Conservation (phyloP, 2,888 invertebrate species). For the Podabrus alpinus region DNA sequence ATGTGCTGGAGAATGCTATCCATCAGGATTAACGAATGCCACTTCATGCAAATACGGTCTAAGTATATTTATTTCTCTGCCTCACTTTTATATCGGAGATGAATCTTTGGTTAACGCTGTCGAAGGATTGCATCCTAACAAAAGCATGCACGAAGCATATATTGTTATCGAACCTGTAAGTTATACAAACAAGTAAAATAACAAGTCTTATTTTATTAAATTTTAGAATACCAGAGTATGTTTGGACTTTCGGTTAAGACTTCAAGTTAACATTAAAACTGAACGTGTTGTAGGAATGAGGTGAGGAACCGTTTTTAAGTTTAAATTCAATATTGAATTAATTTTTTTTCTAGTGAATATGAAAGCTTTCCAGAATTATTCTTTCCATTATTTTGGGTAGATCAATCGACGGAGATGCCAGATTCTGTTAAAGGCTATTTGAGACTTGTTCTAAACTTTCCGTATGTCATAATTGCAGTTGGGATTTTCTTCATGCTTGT, state of each 20-base stretch:
- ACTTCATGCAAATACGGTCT: constrained; percentile 78
- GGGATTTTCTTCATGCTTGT: neutral
- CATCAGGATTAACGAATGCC: constrained; percentile 67
- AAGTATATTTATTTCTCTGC: constrained; percentile 81
- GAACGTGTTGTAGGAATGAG: neutral
- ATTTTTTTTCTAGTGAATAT: neutral
- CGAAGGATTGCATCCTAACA: constrained; percentile 70
- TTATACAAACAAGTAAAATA: neutral
- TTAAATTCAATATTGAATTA: neutral
- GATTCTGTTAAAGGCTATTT: neutral
- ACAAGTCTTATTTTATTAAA: neutral
- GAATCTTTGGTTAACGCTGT: constrained; percentile 66
- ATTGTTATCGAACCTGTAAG: constrained; percentile 77
- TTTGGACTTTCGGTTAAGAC: neutral
- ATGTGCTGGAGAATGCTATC: constrained; percentile 74
- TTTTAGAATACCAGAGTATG: neutral
- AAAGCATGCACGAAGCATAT: constrained; percentile 73
- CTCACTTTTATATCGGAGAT: constrained; percentile 82
- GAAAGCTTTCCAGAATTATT: neutral
- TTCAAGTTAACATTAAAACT: neutral
- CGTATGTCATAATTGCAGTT: neutral
- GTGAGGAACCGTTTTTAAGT: neutral
- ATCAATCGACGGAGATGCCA: neutral
- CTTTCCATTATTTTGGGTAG: neutral
- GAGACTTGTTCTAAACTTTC: neutral